A percentile compares a stretch with the other conserved stretches of the same genome.
phyloP scores from a whole-genome alignment of 2,797 vertebrate genomes.

The Sebastes oblongus region DNA sequence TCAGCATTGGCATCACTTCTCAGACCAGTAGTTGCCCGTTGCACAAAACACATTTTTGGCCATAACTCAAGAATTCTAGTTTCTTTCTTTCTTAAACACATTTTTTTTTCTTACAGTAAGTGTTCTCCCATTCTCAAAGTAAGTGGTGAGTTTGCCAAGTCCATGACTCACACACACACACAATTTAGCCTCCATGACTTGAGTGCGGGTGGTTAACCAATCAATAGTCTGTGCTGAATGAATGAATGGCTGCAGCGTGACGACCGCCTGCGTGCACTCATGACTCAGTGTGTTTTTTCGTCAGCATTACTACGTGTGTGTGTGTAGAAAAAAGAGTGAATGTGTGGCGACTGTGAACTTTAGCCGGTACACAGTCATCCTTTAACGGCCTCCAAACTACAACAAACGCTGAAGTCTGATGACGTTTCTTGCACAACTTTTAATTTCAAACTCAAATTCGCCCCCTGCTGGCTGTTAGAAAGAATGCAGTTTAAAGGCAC shows the following conservation, averaged over 20 bases:
- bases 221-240: conserved; percentile 55
- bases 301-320: conserved; percentile 6
- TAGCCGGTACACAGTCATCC: background rate
- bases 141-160: conserved; percentile 31
- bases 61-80: too few species aligned
- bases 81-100: background rate
- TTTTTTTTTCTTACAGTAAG: background rate
- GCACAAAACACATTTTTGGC: too few species aligned
- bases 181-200: conserved; percentile 30
- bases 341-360: conserved; percentile 12
- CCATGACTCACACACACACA: conserved; percentile 32
- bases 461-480: too few species aligned
- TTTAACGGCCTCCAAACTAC: conserved; percentile 8
- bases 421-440: conserved; percentile 19
- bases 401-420: conserved; percentile 1
- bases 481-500: too few species aligned
- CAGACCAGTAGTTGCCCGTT: too few species aligned
- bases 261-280: background rate
- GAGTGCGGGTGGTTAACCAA: conserved; percentile 46
- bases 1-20: too few species aligned
- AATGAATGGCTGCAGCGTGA: conserved; percentile 44
- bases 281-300: conserved; percentile 7
- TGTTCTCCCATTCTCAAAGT: conserved; percentile 7
- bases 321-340: background rate
- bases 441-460: conserved; percentile 11